Evolutionary conservation across 2,797 vertebrate species (phyloP).

Genomic region (Aplochiton taeniatus): DNA sequence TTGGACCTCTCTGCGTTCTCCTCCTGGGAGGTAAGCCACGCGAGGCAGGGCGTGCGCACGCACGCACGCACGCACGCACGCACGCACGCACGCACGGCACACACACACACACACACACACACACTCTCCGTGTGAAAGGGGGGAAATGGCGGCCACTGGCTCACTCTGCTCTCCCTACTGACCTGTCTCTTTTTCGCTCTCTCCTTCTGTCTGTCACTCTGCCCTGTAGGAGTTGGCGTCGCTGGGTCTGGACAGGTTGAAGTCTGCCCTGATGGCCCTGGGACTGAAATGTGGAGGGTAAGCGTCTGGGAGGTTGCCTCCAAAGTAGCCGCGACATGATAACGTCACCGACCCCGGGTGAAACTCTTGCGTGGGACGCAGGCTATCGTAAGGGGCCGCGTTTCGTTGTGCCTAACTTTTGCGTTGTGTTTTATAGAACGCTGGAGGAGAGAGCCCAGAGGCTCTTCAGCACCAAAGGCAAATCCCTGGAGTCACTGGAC

Average conservation of each 20-base stretch:
- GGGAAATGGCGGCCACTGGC: background rate
- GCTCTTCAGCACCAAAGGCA: slow-evolving; percentile 96
- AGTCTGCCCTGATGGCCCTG: slow-evolving; percentile 95
- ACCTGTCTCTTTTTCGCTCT: slow-evolving; percentile 12
- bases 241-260: slow-evolving; percentile 94
- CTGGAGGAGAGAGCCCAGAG: slow-evolving; percentile 95
- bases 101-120: no score
- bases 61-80: background rate
- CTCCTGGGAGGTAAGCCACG: slow-evolving; percentile 90
- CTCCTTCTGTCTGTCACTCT: slow-evolving; percentile 14
- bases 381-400: no score
- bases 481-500: slow-evolving; percentile 92
- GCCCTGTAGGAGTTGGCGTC: slow-evolving; percentile 90
- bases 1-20: slow-evolving; percentile 97
- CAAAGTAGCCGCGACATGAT: background rate
- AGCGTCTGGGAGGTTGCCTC: slow-evolving; percentile 50
- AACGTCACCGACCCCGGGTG: background rate
- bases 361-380: no score
- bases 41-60: background rate
- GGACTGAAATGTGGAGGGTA: slow-evolving; percentile 97
- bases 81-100: no score
- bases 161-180: background rate
- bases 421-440: slow-evolving; percentile 71
- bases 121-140: no score
- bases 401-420: background rate